Conservation (phyloP, 2,113 vertebrate species). For the Brachypodius melanocephalos region DNA sequence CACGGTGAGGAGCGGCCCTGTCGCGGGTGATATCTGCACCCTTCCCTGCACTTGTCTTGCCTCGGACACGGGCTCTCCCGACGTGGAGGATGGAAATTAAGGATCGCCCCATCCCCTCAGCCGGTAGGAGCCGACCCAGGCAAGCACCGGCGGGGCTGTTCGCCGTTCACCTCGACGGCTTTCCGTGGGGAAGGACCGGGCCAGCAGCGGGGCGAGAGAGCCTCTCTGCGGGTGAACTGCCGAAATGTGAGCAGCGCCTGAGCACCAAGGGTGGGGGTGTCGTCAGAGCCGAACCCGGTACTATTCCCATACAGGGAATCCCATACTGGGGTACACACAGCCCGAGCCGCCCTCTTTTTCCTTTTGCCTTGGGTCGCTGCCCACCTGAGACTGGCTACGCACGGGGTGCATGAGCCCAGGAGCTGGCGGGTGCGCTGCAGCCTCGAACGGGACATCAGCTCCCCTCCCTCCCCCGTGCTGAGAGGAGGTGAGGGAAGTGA, state of each 20-base stretch:
- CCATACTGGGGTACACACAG: background rate
- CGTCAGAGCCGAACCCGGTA: background rate
- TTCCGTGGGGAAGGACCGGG: background rate
- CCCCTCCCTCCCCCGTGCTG: too few relatives aligned
- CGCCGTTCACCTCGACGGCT: background rate
- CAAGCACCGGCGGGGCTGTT: background rate
- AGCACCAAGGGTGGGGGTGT: background rate
- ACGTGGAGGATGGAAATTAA: background rate
- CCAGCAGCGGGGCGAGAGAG: background rate
- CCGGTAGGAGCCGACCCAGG: background rate
- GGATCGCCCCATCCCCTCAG: too few relatives aligned
- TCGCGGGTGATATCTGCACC: background rate
- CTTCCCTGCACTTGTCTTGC: background rate
- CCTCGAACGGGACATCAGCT: too few relatives aligned
- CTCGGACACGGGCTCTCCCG: background rate
- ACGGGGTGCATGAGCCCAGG: background rate
- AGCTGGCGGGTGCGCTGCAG: too few relatives aligned
- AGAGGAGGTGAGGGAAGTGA: background rate
- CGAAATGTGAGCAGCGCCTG: background rate
- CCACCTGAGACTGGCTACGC: background rate
- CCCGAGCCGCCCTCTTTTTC: background rate
- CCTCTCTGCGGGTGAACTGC: background rate
- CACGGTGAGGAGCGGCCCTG: background rate
- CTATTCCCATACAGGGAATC: background rate
- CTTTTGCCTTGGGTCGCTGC: background rate